A percentile compares a stretch with the other conserved stretches of the same genome.
Evolutionary conservation across 2,888 invertebrate genomes (phyloP).

Genomic region (Ennomos fuscantarius): DNA sequence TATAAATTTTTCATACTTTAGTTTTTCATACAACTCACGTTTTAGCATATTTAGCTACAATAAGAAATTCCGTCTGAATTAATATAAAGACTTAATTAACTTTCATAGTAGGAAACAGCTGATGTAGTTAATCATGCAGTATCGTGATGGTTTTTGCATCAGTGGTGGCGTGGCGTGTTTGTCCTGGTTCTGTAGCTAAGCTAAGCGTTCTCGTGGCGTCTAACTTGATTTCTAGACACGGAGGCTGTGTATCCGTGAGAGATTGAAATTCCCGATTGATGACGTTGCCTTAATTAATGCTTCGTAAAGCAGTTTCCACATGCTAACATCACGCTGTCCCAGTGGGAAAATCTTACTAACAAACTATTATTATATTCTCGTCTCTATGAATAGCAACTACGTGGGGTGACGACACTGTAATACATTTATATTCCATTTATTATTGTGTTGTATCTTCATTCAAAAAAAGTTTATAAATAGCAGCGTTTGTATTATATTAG

Average conservation of each 20-base stretch:
- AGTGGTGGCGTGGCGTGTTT: slow-evolving; percentile 27
- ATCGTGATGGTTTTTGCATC: slow-evolving; percentile 59
- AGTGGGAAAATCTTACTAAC: slow-evolving; percentile 10
- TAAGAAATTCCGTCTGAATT: slow-evolving; percentile 45
- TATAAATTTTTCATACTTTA: slow-evolving; percentile 7
- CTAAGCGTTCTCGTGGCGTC: slow-evolving; percentile 56
- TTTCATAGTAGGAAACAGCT: slow-evolving; percentile 70
- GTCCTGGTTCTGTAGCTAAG: slow-evolving; percentile 52
- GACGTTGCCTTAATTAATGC: slow-evolving; percentile 55
- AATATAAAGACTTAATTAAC: slow-evolving; percentile 62
- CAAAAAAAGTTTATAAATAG: slow-evolving; percentile 25
- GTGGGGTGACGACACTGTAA: slow-evolving; percentile 15
- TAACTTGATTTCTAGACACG: slow-evolving; percentile 64
- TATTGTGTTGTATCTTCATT: slow-evolving; percentile 22
- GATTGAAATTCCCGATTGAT: slow-evolving; percentile 67
- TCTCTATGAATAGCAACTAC: slow-evolving; percentile 11
- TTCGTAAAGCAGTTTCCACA: slow-evolving; percentile 35
- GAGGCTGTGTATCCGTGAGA: slow-evolving; percentile 63
- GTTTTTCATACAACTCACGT: slow-evolving; percentile 10
- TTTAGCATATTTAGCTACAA: slow-evolving; percentile 22
- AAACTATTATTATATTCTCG: neutral
- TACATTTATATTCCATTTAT: slow-evolving; percentile 16
- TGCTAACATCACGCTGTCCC: slow-evolving; percentile 1
- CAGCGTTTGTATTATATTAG: slow-evolving; percentile 19
- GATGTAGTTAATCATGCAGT: slow-evolving; percentile 68